Percentiles rank a stretch among this genome's conserved stretches.
These are phyloP conservation scores for Cirrhinus molitorella DNA, from an alignment of 2,797 vertebrate genomes.

Conservation along the genomic window DNA sequence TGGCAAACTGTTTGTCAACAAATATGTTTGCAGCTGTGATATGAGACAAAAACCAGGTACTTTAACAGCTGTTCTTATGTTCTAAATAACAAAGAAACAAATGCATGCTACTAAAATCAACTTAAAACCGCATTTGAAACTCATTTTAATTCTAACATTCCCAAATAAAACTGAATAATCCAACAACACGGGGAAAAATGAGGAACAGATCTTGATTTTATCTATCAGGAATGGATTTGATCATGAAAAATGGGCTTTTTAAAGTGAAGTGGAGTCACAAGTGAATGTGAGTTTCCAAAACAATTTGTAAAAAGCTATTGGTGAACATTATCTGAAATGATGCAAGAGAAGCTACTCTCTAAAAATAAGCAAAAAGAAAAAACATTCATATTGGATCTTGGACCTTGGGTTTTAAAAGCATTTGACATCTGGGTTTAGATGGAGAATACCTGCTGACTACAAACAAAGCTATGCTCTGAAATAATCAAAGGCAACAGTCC, in stretches of 20 bases:
- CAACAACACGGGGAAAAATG: background rate
- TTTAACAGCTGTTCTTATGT: background rate
- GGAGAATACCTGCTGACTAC: conserved; percentile 56
- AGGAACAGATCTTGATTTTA: background rate
- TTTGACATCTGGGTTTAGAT: conserved; percentile 68
- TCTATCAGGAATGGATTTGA: background rate
- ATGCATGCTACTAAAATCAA: background rate
- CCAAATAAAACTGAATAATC: background rate
- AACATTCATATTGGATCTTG: conserved; percentile 50
- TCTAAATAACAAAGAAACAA: background rate
- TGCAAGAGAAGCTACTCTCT: background rate
- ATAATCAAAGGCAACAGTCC: conserved; percentile 53
- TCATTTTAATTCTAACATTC: background rate
- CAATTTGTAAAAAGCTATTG: background rate
- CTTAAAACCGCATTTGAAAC: background rate
- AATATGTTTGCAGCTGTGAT: background rate
- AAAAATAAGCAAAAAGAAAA: background rate
- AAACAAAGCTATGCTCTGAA: conserved; percentile 63
- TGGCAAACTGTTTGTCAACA: background rate
- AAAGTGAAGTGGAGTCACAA: background rate
- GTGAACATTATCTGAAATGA: background rate
- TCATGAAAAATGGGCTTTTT: background rate
- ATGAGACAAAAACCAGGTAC: background rate
- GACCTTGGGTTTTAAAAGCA: conserved; percentile 62
- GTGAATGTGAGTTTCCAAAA: background rate